Conservation (phyloP, 2,888 invertebrate genomes). For the Lithophane semibrunnea region DNA sequence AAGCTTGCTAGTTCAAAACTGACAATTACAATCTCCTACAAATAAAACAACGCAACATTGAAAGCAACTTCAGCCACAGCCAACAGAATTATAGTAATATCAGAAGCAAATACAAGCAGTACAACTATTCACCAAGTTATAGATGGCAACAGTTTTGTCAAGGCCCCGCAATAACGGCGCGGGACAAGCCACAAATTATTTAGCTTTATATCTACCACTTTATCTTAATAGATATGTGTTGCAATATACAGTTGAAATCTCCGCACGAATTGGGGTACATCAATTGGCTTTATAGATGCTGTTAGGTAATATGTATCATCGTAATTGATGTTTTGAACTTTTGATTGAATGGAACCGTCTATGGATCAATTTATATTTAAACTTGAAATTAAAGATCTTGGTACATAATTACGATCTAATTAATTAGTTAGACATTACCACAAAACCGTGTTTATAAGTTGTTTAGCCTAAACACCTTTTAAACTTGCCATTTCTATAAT, state of each 20-base stretch:
- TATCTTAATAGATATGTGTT: constrained; percentile 67
- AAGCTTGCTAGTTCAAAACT: not conserved
- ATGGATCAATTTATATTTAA: constrained; percentile 1
- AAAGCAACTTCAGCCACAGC: constrained; percentile 18
- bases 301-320: constrained; percentile 37
- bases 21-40: not conserved
- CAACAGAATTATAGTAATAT: constrained; percentile 51
- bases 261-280: constrained; percentile 51
- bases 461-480: too few species aligned
- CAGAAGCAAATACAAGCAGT: constrained; percentile 64
- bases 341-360: constrained; percentile 8
- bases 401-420: too few species aligned
- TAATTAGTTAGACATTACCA: too few species aligned
- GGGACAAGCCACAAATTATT: constrained; percentile 69
- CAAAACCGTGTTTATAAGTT: too few species aligned
- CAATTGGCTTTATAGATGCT: constrained; percentile 37
- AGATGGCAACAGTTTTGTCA: constrained; percentile 73
- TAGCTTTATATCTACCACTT: constrained; percentile 68
- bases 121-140: constrained; percentile 66
- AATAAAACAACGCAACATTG: constrained; percentile 23
- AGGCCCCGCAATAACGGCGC: constrained; percentile 70
- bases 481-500: too few species aligned
- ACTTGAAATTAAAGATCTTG: not conserved
- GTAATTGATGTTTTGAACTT: constrained; percentile 25
- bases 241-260: constrained; percentile 55